Evolutionary conservation across 2,797 vertebrate species (phyloP).

Genomic region (Cynopterus sphinx): DNA sequence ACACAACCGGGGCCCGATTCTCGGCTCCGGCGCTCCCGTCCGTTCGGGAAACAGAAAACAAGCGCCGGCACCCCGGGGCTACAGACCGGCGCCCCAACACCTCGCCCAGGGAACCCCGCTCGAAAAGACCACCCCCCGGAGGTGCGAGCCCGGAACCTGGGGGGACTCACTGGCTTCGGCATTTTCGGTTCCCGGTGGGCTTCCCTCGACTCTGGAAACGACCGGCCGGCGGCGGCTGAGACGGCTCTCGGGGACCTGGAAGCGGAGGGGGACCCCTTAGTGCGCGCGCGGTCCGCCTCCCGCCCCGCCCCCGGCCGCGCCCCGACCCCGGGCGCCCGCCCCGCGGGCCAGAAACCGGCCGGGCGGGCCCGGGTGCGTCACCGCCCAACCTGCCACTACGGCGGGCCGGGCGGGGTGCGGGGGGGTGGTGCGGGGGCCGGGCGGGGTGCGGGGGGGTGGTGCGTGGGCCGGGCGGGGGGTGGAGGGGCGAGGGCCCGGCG

Average conservation of each 20-base stretch:
- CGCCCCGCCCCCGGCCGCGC: neutral
- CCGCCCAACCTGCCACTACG: slow-evolving; percentile 60
- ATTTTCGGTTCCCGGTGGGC: slow-evolving; percentile 78
- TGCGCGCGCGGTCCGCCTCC: neutral
- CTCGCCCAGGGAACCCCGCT: neutral
- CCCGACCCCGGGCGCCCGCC: neutral
- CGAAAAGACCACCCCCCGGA: neutral
- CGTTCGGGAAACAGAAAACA: too few species aligned
- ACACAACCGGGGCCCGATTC: rapidly evolving
- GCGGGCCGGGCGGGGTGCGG: slow-evolving; percentile 43
- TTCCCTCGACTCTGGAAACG: slow-evolving; percentile 44
- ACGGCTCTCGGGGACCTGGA: slow-evolving; percentile 7
- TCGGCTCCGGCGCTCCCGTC: neutral
- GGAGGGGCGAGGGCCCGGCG: neutral
- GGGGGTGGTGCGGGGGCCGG: neutral
- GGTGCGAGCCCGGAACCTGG: neutral
- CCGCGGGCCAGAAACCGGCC: slow-evolving; percentile 68
- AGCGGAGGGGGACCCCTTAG: neutral
- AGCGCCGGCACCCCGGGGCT: too few species aligned
- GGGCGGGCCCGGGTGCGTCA: slow-evolving; percentile 80
- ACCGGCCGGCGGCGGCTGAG: slow-evolving; percentile 37
- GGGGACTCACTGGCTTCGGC: slow-evolving; percentile 87
- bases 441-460: neutral
- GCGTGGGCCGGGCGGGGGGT: neutral
- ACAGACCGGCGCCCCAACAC: neutral